These are phyloP conservation scores for Epinephelus fuscoguttatus DNA, from an alignment of 2,113 vertebrate genomes.

Conservation along the genomic window DNA sequence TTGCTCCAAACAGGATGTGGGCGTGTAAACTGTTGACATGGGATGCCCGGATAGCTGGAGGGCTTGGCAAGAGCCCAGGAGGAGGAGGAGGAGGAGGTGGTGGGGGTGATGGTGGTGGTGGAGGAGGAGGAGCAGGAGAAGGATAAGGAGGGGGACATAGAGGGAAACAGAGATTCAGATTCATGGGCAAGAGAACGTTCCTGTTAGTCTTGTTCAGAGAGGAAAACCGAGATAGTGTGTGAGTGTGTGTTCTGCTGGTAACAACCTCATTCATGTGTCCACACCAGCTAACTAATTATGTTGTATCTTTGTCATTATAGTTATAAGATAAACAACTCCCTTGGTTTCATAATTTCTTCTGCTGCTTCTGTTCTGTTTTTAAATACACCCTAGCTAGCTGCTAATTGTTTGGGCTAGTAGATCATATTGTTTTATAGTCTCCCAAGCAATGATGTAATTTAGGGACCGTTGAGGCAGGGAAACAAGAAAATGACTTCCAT, in stretches of 20 bases:
- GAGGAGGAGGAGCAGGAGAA: not conserved
- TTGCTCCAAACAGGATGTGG: constrained; percentile 88
- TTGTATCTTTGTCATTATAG: not conserved
- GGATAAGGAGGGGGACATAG: constrained; percentile 30
- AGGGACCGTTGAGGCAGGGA: constrained; percentile 18
- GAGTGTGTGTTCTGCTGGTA: not conserved
- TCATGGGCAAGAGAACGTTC: constrained; percentile 24
- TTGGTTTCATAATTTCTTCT: not conserved
- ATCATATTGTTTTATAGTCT: constrained; percentile 63
- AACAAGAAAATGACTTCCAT: constrained; percentile 64
- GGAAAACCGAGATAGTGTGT: not conserved
- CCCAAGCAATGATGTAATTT: constrained; percentile 59
- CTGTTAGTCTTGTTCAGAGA: not conserved
- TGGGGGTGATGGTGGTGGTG: constrained; percentile 13
- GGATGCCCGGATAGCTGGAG: constrained; percentile 76
- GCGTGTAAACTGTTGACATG: constrained; percentile 87
- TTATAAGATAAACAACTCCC: not conserved
- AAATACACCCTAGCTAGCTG: constrained; percentile 1
- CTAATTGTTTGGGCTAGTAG: constrained; percentile 42
- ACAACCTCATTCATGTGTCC: not conserved
- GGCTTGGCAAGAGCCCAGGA: constrained; percentile 76
- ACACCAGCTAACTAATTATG: not conserved
- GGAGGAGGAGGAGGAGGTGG: constrained; percentile 41
- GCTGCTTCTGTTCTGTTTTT: constrained; percentile 14
- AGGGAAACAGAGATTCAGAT: constrained; percentile 41